Conservation (phyloP, 1,140 invertebrate genomes). For the Cotesia vestalis region DNA sequence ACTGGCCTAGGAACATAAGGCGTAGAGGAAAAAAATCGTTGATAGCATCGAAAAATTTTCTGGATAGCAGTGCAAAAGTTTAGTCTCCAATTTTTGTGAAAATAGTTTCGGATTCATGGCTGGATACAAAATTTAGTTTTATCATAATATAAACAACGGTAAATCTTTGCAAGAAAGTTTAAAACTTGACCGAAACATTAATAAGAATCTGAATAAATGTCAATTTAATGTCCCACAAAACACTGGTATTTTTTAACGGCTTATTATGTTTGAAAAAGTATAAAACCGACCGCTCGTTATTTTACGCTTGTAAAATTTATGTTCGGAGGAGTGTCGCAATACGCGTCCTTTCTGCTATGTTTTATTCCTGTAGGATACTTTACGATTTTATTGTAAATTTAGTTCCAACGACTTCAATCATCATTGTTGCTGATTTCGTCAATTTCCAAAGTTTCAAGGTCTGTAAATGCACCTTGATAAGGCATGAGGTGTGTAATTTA, state of each 20-base stretch:
- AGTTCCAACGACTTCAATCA: neutral
- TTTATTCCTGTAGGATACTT: neutral
- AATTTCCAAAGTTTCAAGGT: constrained; percentile 18
- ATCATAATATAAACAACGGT: neutral
- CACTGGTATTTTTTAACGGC: neutral
- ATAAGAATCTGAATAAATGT: neutral
- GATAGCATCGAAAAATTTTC: constrained; percentile 16
- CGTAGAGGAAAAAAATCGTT: neutral
- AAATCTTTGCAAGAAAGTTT: neutral
- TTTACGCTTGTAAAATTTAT: constrained; percentile 21
- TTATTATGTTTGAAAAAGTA: constrained; percentile 16
- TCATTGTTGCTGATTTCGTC: neutral
- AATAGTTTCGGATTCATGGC: neutral
- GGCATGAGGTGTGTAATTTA: constrained; percentile 30
- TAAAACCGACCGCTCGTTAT: constrained; percentile 20
- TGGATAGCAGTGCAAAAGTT: neutral
- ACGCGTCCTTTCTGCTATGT: neutral
- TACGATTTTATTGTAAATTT: neutral
- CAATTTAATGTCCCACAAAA: constrained; percentile 23
- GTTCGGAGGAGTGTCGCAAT: constrained; percentile 13
- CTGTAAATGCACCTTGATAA: constrained; percentile 11
- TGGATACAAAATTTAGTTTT: neutral
- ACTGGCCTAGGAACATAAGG: neutral
- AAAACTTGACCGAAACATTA: neutral
- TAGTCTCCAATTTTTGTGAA: neutral